Evolutionary conservation across 2,113 vertebrate species (phyloP).

Genomic region (Psilopsiagon aymara): DNA sequence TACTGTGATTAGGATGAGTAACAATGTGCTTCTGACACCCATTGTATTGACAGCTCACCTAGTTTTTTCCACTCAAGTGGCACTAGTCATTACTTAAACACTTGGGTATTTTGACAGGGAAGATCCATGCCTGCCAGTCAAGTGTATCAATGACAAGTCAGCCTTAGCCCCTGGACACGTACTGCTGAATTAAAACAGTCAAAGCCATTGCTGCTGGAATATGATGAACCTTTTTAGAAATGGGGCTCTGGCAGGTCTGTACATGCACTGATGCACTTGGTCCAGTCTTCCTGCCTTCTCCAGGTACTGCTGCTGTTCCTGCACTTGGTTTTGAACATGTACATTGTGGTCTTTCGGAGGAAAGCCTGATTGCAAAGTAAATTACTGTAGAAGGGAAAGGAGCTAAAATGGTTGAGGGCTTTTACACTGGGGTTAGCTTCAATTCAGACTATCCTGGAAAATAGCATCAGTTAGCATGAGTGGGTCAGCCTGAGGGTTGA

Average conservation of each 20-base stretch:
- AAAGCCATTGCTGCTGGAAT: conserved; percentile 73
- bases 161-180: conserved; percentile 76
- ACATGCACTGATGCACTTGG: neutral
- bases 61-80: conserved; percentile 83
- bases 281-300: neutral
- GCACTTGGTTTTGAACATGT: accelerated
- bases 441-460: neutral
- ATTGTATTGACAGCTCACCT: conserved; percentile 75
- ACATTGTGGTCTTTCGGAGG: neutral
- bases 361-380: neutral
- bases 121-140: conserved; percentile 86
- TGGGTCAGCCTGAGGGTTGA: neutral
- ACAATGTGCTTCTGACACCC: conserved; percentile 75
- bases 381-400: neutral
- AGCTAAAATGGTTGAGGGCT: neutral
- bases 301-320: neutral
- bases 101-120: conserved; percentile 81
- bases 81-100: conserved; percentile 83
- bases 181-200: conserved; percentile 87
- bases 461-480: neutral
- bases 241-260: neutral
- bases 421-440: neutral
- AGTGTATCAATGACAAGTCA: conserved; percentile 84
- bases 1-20: conserved; percentile 84
- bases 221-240: conserved; percentile 81